Base-by-base conservation (phyloP, 2,113 vertebrate species). In the Leptobrachium ailaonicum region DNA sequence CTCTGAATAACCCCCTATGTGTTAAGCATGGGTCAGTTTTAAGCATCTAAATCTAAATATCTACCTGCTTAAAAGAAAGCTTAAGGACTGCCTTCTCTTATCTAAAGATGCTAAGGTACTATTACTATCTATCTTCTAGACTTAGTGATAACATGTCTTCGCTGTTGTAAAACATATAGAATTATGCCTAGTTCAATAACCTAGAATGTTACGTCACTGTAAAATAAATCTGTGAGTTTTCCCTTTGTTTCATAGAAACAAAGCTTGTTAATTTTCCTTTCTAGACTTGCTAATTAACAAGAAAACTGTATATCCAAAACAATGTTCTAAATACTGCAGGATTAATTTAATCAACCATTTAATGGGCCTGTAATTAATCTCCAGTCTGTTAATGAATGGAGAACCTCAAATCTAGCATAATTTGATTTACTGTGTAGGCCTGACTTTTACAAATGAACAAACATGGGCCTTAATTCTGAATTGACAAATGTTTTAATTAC, bases 271-370 rank as follows among this genome's bases (percentile, higher is more conserved):
- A 79, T 71, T 71, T 53, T 0, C 71, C 56, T 69, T 41, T 80
- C 87, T 82, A 83, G 71, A 79, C 70, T 47, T 79, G 83, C 71
- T 85, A 86, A 89, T 87, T 87, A 87, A 87, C 69, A 64, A 87
- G 84, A 60, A 87, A 89, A 88, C 84, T 83, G 82, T 87, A 83
- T 87, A 83, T 84, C 77, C 81, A 87, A 88, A 89, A 90, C 85
- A 87, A 85, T 89, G 56, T n/a, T 88, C 89, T 89, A 87, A 91
- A 86, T 81, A 86, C 77, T 83, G 84, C 71, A 79, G 75, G 53
- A 85, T 89, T 88, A 86, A 88, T 87, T 87, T 79, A 85, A 88
- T 89, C 85, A 88, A 87, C 86, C 89, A 85, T 90, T 89, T 88
- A 89, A 91, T 87, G 86, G 82, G 1, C 0, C 45, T 83, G 41